phyloP scores from a whole-genome alignment of 2,888 invertebrate species.

The Morpho achilles region DNA sequence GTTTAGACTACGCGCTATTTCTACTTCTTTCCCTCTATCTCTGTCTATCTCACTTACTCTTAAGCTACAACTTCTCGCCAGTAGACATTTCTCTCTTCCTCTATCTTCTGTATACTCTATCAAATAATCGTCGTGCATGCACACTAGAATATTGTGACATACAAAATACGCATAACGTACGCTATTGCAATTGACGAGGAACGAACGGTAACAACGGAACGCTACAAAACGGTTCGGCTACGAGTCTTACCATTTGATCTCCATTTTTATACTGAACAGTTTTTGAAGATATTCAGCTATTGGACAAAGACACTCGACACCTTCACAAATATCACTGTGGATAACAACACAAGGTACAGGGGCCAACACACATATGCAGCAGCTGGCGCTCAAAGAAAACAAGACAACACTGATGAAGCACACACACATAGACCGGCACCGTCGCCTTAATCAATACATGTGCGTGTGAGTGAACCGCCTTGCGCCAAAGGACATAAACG shows the following conservation, averaged over 20 bases:
- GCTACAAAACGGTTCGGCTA: constrained; percentile 58
- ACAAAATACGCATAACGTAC: constrained; percentile 70
- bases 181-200: constrained; percentile 62
- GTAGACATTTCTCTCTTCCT: constrained; percentile 73
- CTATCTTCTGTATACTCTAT: constrained; percentile 74
- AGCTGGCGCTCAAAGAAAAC: constrained; percentile 34
- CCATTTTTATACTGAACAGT: constrained; percentile 51
- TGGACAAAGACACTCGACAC: constrained; percentile 66
- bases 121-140: constrained; percentile 76
- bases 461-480: constrained; percentile 81
- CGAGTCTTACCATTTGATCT: constrained; percentile 50
- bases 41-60: constrained; percentile 71
- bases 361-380: constrained; percentile 56
- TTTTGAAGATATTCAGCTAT: constrained; percentile 56
- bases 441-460: constrained; percentile 83
- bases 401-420: constrained; percentile 62
- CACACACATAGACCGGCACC: constrained; percentile 71
- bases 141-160: constrained; percentile 77
- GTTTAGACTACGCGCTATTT: constrained; percentile 73
- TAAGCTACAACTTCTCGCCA: constrained; percentile 72
- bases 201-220: constrained; percentile 61
- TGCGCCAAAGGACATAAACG: constrained; percentile 46
- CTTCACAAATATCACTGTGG: constrained; percentile 69
- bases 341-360: constrained; percentile 68
- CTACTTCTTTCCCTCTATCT: constrained; percentile 69